Base-by-base conservation (phyloP, 2,797 vertebrate species). In the Lacerta bilineata region DNA sequence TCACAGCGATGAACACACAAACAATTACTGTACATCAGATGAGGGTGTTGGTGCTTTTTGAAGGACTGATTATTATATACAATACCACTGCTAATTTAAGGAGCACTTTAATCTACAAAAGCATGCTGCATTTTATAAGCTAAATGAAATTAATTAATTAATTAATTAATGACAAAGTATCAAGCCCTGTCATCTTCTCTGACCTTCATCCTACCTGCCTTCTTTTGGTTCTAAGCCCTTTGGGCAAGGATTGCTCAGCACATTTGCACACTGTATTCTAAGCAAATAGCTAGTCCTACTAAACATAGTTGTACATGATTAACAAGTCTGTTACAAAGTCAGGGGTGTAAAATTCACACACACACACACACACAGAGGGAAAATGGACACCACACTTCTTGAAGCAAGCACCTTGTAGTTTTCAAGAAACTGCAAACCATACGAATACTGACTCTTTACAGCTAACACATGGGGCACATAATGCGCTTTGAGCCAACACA, bases 151-250 rank as follows among this genome's bases (percentile, higher is more conserved):
- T 29, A 59, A 84, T 61, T 55, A 84, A 75, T 15, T 75, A 84
- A 72, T 75, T 55, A 84, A 75, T 15, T 75, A 84, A 72, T 75
- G 71, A 61, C 74, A 85, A 20, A 2, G 39, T 84, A 84, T 59
- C 46, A 74, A 36, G 29, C 25, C 36, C 71, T 59, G 36, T 64
- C 50, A 61, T 75, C 25, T 75, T 55, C 74, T 7, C 27, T 61
- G 39, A n/a, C 27, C 33, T 84, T 55, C 41, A 8, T 25, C 29
- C 33, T 39, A 59, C 8, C n/a, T 8, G 59, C 33, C 36, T 84
- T 59, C 39, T 84, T 84, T 55, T 61, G 36, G 59, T 59, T 74
- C 55, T 59, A 74, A 59, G 33, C 8, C 33, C 27, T 39, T 23
- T 74, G 36, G 50, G 25, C 7, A 74, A 59, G 7, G 71, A 74